phyloP scores from a whole-genome alignment of 1,140 invertebrate species.

The Saccostrea glomerata region DNA sequence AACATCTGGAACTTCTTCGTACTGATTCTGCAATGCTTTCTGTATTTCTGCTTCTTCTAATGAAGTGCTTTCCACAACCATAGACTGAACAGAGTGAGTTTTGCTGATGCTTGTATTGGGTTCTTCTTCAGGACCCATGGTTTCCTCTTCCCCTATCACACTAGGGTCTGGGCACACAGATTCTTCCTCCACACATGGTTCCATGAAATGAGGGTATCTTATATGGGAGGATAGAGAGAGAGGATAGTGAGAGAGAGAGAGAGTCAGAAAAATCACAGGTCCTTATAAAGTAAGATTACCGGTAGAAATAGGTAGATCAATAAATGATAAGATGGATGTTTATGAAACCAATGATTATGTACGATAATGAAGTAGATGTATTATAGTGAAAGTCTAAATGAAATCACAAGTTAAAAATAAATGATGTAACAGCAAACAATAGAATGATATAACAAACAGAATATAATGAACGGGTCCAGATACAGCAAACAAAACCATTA shows the following conservation, averaged over 20 bases:
- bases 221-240: background rate
- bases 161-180: background rate
- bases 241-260: background rate
- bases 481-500: too few species aligned
- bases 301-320: background rate
- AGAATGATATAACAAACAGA: too few species aligned
- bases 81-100: background rate
- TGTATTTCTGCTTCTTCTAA: background rate
- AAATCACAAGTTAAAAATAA: too few species aligned
- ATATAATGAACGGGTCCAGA: too few species aligned
- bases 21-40: background rate
- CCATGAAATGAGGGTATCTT: background rate
- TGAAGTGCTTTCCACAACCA: background rate
- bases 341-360: background rate
- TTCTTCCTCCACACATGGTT: background rate
- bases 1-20: background rate
- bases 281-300: background rate
- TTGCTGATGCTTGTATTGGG: background rate
- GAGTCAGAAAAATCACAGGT: background rate
- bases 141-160: background rate
- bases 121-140: background rate
- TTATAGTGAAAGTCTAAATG: too few species aligned
- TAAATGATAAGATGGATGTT: background rate
- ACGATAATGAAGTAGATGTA: too few species aligned
- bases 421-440: too few species aligned